Base-by-base conservation (phyloP, 2,888 invertebrate genomes). In the Lypha dubia region DNA sequence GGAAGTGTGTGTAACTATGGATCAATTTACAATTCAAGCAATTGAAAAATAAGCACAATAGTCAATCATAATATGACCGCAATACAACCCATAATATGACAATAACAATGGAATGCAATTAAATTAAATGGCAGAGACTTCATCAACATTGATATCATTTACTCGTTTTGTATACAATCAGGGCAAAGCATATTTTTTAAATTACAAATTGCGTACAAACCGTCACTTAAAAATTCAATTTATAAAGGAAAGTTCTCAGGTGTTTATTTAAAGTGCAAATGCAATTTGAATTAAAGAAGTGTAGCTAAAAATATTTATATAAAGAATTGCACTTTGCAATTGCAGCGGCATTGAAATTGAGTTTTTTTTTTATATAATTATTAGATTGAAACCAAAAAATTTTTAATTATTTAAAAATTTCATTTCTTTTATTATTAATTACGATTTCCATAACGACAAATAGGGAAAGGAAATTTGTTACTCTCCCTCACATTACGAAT, bases 1-100 rank as follows among this genome's bases (percentile, higher is more conserved):
- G 75, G 71, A 17, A 65, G 60, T 74, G 32, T 74, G 56, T 32
- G 60, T 35, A 20, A 7, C 46, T 62, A 35, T 38, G 28, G 56
- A 70, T 83, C 41, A 79, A 58, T 75, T 75, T 75, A 41, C 56
- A 22, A 75, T 75, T 70, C 63, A 73, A 70, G 74, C 79, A 79
- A 79, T 83, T 79, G 79, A 79, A 83, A 65, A 75, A 75, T 75
- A 79, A 71, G 65, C 49, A 77, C 49, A 60, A 51, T 73, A 73
- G 41, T 74, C 79, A 83, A 83, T 79, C 70, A 83, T 70, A 83
- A 67, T 65, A n/a, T 67, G 56, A 71, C 83, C 75, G 35, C 79
- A 79, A 71, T 35, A 38, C 44, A 28, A 56, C 20, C 35, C 38
- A 67, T 38, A 44, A 32, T 51, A 53, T 51, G 41, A 22, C 11